These are phyloP conservation scores for Phyllotreta striolata DNA, from an alignment of 2,888 invertebrate species.

Conservation along the genomic window DNA sequence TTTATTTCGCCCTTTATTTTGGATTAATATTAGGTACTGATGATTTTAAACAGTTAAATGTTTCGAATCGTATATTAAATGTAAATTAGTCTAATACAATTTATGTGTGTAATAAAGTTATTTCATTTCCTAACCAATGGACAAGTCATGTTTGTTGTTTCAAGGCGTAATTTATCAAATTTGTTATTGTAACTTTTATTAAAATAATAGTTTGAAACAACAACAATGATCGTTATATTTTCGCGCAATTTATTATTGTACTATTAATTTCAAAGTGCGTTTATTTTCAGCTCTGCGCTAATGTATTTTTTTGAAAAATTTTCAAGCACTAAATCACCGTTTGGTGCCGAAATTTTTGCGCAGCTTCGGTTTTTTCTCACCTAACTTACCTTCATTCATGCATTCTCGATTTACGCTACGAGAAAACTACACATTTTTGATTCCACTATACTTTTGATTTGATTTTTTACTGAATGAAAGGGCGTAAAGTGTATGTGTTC, in stretches of 20 bases:
- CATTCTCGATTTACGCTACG: too few species aligned
- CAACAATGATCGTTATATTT: not conserved
- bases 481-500: constrained; percentile 55
- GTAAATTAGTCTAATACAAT: constrained; percentile 38
- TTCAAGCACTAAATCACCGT: too few species aligned
- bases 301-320: too few species aligned
- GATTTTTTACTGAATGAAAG: constrained; percentile 46
- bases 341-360: too few species aligned
- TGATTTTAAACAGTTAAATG: constrained; percentile 23
- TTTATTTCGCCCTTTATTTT: not conserved
- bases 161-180: not conserved
- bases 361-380: too few species aligned
- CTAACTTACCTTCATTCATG: too few species aligned
- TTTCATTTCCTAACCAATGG: constrained; percentile 24
- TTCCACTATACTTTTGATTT: not conserved
- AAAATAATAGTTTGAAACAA: too few species aligned
- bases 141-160: not conserved
- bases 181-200: too few species aligned
- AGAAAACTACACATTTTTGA: too few species aligned
- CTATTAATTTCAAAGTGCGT: too few species aligned
- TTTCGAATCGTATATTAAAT: constrained; percentile 21
- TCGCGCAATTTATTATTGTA: too few species aligned
- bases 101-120: constrained; percentile 39
- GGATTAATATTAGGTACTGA: constrained; percentile 20
- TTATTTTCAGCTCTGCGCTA: too few species aligned